Evolutionary conservation across 2,797 vertebrate species (phyloP).

Genomic region (Enteromius thamalakanensis): DNA sequence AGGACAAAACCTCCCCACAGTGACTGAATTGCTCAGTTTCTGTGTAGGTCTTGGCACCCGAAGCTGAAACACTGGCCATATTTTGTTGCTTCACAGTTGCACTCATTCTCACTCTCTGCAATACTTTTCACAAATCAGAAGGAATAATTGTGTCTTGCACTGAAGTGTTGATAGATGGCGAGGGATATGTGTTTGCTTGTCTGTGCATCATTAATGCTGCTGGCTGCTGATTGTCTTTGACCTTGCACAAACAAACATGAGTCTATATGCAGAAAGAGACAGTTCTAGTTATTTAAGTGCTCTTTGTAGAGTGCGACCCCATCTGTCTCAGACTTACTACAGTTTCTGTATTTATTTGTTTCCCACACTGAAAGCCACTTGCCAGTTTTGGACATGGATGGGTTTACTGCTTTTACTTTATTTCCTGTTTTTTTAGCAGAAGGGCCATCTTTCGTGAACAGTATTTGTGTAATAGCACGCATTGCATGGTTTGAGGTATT

Average conservation of each 20-base stretch:
- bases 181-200: slow-evolving; percentile 13
- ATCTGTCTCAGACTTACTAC: background rate
- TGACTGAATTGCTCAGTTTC: background rate
- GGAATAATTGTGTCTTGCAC: slow-evolving; percentile 31
- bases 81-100: slow-evolving; percentile 14
- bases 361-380: background rate
- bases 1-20: slow-evolving; percentile 8
- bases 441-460: background rate
- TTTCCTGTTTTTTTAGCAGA: background rate
- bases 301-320: background rate
- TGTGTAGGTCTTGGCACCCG: background rate
- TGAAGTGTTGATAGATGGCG: slow-evolving; percentile 26
- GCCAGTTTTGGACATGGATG: background rate
- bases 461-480: background rate
- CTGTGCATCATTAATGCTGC: background rate
- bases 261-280: background rate
- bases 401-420: background rate
- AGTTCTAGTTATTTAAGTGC: slow-evolving; percentile 30
- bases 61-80: slow-evolving; percentile 3
- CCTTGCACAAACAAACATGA: slow-evolving; percentile 23
- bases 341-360: slow-evolving; percentile 4
- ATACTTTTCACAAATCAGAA: slow-evolving; percentile 41
- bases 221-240: slow-evolving; percentile 17
- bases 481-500: background rate
- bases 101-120: background rate